Conservation (phyloP, 2,113 vertebrate genomes). For the Tetrao urogallus region DNA sequence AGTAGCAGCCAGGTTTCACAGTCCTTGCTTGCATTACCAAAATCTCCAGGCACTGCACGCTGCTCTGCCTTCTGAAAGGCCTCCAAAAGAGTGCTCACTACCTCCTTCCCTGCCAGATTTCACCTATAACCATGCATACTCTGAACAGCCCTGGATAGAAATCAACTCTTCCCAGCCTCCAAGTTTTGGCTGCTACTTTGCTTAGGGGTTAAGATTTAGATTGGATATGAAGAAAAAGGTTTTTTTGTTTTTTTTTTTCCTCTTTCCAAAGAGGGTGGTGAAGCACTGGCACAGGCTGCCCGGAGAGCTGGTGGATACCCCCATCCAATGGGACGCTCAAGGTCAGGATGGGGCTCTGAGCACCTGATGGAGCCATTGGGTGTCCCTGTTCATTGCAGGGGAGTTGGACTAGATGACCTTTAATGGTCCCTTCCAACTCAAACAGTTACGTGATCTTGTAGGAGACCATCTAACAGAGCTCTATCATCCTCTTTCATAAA, state of each 20-base stretch:
- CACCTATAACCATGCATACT: background rate
- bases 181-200: background rate
- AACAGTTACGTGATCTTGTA: background rate
- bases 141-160: background rate
- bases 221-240: too few relatives aligned
- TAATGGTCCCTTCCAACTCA: too few relatives aligned
- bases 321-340: too few relatives aligned
- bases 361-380: too few relatives aligned
- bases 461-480: background rate
- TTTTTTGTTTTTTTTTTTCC: too few relatives aligned
- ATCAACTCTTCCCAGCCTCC: fast-evolving
- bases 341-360: too few relatives aligned
- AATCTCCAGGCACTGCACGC: background rate
- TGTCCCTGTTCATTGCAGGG: too few relatives aligned
- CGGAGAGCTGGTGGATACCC: too few relatives aligned
- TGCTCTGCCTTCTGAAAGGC: background rate
- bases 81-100: fast-evolving
- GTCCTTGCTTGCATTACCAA: background rate
- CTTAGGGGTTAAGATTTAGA: background rate
- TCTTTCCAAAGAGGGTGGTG: too few relatives aligned
- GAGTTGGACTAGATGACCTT: too few relatives aligned
- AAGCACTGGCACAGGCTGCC: too few relatives aligned
- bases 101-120: background rate
- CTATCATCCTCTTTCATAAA: background rate
- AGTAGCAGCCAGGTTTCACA: background rate